Conservation (phyloP, 2,797 vertebrate genomes). For the Crocidura indochinensis region DNA sequence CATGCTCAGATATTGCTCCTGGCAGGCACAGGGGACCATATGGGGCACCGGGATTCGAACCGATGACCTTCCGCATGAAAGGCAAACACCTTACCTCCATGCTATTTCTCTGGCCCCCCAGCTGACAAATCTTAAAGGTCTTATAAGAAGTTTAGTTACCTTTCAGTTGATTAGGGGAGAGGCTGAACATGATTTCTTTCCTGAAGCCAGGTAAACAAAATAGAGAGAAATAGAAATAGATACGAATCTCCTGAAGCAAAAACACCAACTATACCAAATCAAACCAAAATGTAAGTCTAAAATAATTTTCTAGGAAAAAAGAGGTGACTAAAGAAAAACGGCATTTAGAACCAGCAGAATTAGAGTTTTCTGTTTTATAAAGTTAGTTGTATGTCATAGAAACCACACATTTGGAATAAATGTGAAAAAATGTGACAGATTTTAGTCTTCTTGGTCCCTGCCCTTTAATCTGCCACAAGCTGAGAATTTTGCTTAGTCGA, state of each 20-base stretch:
- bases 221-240: not conserved
- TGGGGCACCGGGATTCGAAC: no score
- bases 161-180: not conserved
- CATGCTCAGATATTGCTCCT: no score
- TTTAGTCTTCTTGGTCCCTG: constrained; percentile 15
- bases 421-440: constrained; percentile 16
- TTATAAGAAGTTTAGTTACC: not conserved
- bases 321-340: constrained; percentile 22
- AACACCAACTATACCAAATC: not conserved
- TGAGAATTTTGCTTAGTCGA: constrained; percentile 18
- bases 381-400: no score
- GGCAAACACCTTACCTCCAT: no score
- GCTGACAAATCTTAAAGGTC: no score
- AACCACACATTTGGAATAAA: not conserved
- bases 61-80: no score
- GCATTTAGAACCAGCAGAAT: constrained; percentile 49
- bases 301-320: constrained; percentile 1
- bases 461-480: not conserved
- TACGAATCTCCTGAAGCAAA: not conserved
- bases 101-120: no score
- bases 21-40: no score
- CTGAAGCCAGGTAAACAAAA: constrained; percentile 25
- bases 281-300: constrained; percentile 14
- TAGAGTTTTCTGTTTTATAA: not conserved
- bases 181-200: not conserved